A percentile compares a stretch with the other conserved stretches of the same genome.
phyloP scores from a whole-genome alignment of 1,140 invertebrate species.

The Drosophila rufa region DNA sequence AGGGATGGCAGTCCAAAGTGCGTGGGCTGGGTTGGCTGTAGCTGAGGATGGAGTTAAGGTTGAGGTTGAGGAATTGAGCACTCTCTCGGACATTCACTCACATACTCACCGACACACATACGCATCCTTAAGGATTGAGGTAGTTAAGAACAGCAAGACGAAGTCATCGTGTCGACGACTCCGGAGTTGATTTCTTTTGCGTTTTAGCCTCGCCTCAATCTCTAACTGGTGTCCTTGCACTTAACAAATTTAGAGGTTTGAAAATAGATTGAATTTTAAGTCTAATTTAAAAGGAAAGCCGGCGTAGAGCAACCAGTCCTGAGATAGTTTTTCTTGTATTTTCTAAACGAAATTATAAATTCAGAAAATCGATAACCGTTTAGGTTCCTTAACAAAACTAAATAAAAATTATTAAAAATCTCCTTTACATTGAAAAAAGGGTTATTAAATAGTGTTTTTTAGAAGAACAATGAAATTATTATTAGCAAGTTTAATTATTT shows the following conservation, averaged over 20 bases:
- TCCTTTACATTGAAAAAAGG: too few relatives aligned
- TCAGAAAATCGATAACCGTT: too few relatives aligned
- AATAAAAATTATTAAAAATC: too few relatives aligned
- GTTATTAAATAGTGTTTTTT: too few relatives aligned
- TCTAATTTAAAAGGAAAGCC: neutral
- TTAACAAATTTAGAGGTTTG: neutral
- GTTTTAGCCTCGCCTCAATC: slow-evolving; percentile 50
- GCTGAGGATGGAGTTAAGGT: slow-evolving; percentile 26
- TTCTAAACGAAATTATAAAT: too few relatives aligned
- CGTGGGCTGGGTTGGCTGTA: slow-evolving; percentile 49
- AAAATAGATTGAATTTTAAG: neutral
- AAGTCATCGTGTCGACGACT: slow-evolving; percentile 51
- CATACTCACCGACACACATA: slow-evolving; percentile 14
- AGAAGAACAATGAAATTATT: too few relatives aligned
- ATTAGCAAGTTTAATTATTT: too few relatives aligned
- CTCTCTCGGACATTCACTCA: slow-evolving; percentile 52
- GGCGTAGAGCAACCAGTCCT: too few relatives aligned
- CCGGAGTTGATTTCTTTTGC: slow-evolving; percentile 78
- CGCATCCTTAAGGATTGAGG: slow-evolving; percentile 44
- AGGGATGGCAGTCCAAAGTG: slow-evolving; percentile 52
- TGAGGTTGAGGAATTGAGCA: slow-evolving; percentile 29
- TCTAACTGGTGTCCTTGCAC: slow-evolving; percentile 21
- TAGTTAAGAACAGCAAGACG: slow-evolving; percentile 67
- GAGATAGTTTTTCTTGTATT: too few relatives aligned
- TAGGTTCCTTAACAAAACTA: too few relatives aligned